Percentiles rank a stretch among this genome's conserved stretches.
phyloP scores from a whole-genome alignment of 1,140 invertebrate species.

The Calycopis cecrops region DNA sequence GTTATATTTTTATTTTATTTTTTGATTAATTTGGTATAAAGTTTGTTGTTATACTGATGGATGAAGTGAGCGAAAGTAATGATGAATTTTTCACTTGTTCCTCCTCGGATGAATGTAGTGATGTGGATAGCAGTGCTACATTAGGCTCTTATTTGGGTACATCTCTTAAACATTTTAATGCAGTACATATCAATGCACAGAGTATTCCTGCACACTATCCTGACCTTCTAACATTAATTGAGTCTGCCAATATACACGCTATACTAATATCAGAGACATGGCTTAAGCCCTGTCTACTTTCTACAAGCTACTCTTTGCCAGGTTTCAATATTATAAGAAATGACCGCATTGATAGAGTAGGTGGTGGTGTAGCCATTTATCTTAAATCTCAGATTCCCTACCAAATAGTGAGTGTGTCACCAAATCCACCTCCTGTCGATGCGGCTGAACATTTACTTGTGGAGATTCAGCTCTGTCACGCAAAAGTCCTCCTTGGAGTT shows the following conservation, averaged over 20 bases:
- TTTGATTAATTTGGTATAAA: too few species aligned
- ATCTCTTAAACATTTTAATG: neutral
- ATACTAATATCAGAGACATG: neutral
- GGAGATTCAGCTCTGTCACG: too few species aligned
- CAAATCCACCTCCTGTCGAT: too few species aligned
- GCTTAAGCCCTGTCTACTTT: constrained; percentile 6
- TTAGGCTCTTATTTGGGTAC: neutral
- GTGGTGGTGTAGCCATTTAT: constrained; percentile 1
- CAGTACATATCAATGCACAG: too few species aligned
- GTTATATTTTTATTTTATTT: too few species aligned
- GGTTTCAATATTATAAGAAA: neutral
- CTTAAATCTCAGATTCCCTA: neutral
- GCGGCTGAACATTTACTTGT: too few species aligned
- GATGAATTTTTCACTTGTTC: neutral
- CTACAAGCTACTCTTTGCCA: neutral
- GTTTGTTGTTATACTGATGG: neutral
- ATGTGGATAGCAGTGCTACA: neutral
- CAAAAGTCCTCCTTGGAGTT: too few species aligned
- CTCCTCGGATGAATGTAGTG: neutral
- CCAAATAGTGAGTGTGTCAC: too few species aligned
- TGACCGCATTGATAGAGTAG: neutral
- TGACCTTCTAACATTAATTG: neutral
- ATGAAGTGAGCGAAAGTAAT: neutral
- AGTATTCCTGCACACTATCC: neutral
- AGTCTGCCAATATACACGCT: neutral